Conservation (phyloP, 2,797 vertebrate genomes). For the Luscinia luscinia region DNA sequence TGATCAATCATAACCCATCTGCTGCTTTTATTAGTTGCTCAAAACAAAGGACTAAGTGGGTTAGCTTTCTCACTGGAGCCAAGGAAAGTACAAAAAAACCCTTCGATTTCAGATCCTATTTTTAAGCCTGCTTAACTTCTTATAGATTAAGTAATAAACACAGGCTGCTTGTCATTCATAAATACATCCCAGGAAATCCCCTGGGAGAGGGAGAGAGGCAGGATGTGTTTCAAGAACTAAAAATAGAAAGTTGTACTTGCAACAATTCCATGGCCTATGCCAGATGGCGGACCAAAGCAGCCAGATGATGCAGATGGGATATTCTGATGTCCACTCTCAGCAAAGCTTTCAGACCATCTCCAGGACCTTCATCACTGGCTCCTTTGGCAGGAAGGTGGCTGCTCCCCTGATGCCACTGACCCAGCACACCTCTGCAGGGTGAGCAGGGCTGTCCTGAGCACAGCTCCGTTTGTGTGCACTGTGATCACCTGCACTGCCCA, state of each 20-base stretch:
- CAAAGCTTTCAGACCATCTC: neutral
- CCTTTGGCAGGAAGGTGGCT: neutral
- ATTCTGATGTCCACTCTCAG: neutral
- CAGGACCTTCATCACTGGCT: accelerated
- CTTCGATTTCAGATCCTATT: neutral
- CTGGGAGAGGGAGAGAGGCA: neutral
- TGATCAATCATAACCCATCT: neutral
- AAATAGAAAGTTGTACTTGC: neutral
- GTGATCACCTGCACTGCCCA: accelerated
- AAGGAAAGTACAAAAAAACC: neutral
- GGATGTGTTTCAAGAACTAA: neutral
- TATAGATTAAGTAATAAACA: neutral
- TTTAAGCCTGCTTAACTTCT: neutral
- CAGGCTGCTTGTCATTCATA: neutral
- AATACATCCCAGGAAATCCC: neutral
- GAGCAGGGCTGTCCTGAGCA: neutral
- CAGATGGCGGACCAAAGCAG: neutral
- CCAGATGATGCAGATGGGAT: neutral
- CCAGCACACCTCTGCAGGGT: neutral
- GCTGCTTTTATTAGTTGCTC: neutral
- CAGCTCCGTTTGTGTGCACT: accelerated
- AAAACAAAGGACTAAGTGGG: neutral
- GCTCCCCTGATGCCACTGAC: neutral
- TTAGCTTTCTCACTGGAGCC: neutral
- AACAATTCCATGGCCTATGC: neutral